Conservation (phyloP, 2,888 invertebrate species). For the Poecilus cupreus region DNA sequence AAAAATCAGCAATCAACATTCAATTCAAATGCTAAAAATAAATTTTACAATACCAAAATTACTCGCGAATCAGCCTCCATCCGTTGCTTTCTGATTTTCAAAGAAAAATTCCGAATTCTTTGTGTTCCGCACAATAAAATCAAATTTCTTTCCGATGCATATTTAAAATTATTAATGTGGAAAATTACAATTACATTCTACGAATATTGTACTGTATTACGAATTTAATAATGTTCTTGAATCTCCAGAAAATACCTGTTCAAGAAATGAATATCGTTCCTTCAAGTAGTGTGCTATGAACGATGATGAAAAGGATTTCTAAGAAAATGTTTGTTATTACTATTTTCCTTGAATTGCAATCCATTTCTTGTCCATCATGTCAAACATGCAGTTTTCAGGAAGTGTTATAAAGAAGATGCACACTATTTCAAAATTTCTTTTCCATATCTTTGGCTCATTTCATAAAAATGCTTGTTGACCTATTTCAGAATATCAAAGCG, state of each 20-base stretch:
- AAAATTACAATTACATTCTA: neutral
- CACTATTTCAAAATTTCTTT: no score
- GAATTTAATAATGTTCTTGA: neutral
- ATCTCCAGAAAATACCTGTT: neutral
- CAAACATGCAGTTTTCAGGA: no score
- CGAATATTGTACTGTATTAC: no score
- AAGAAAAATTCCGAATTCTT: no score
- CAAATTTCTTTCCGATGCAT: neutral
- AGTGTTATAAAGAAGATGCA: no score
- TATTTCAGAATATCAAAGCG: conserved; percentile 10
- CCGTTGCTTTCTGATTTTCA: no score
- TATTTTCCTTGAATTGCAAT: no score
- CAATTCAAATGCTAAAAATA: no score
- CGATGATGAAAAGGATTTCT: conserved; percentile 34
- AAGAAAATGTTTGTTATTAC: neutral
- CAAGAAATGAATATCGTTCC: neutral
- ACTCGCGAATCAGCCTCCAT: no score
- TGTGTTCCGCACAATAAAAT: neutral
- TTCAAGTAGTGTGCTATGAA: conserved; percentile 22
- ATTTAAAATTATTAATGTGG: neutral
- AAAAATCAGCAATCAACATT: no score
- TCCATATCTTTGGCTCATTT: neutral
- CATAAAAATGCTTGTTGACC: conserved; percentile 24
- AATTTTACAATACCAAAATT: no score
- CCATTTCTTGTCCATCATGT: no score